Base-by-base conservation (phyloP, 64 coral and sea anemone species). In the Cladopsammia gracilis region DNA sequence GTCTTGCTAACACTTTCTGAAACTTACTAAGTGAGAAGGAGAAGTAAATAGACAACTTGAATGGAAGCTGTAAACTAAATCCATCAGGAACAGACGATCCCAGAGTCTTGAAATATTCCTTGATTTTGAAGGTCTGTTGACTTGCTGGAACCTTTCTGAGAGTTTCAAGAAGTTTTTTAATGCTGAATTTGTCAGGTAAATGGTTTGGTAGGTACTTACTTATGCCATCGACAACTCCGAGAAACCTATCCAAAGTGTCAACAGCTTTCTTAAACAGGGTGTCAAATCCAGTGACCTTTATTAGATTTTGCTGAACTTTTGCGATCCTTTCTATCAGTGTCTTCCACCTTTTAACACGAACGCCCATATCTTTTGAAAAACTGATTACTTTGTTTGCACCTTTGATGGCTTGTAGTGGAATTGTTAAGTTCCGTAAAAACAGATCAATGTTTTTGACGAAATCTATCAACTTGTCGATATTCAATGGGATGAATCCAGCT, bases 41-140 rank as follows among this genome's bases (percentile, higher is more conserved):
- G 4, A 98, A 89, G 49, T 68, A 86, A 4, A 95, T 48, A 57
- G 93, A 86, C 19, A 93, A 65, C 48, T 88, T 86, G 71, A 98
- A 95, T 48, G 93, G 96, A 42, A 98, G 70, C 71, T 92, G 93
- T 26, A 95, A 71, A 10, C 66, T 68, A 71, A 98, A 95, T 6
- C 90, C 89, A 42, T 59, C 82, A 9, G 96, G 96, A 4, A 98
- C 77, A 6, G 60, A 77, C n/a, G 26, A 89, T 14, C 13, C 96
- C 15, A 95, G 2, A n/a, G 83, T 92, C 1, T 88, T 78, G 74
- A 98, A 98, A 62, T 95, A 98, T 25, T 98, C 93, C 19, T 81
- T 77, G 23, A 90, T 89, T 75, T 92, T 92, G 15, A 66, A 75
- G 49, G 86, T 69, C 74, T 96, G 95, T 10, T 81, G 59, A 47